Percentiles rank a stretch among this genome's conserved stretches.
phyloP scores from a whole-genome alignment of 2,797 vertebrate genomes.

The Zonotrichia albicollis region DNA sequence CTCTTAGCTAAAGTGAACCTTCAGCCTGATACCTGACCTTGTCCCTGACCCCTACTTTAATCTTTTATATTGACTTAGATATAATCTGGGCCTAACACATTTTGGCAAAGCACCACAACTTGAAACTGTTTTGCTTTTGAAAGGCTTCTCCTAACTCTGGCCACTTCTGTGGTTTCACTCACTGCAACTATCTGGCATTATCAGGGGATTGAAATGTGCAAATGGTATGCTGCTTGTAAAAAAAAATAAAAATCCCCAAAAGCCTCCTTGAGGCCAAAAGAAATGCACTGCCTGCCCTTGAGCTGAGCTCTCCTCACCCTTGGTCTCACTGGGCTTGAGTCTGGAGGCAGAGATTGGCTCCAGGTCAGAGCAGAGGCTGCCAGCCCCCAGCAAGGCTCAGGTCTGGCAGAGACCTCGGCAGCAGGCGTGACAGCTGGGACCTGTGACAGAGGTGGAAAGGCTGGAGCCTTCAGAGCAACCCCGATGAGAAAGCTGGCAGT shows the following conservation, averaged over 20 bases:
- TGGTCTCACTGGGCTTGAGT: neutral
- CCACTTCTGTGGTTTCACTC: neutral
- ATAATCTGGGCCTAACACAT: neutral
- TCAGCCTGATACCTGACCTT: neutral
- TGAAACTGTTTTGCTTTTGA: neutral
- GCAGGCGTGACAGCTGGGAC: neutral
- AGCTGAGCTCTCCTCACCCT: neutral
- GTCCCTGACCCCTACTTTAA: neutral
- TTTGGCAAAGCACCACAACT: conserved; percentile 18
- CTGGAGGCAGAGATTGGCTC: neutral
- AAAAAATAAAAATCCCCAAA: neutral
- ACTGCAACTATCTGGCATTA: neutral
- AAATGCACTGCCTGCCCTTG: neutral
- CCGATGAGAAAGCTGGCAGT: neutral
- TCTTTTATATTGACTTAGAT: neutral
- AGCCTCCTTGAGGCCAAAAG: neutral
- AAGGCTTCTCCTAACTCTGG: neutral
- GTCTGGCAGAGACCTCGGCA: neutral
- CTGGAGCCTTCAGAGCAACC: neutral
- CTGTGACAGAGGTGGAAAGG: neutral
- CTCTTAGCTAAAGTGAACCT: neutral
- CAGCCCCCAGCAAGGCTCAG: neutral
- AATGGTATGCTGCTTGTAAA: neutral
- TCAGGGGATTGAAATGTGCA: neutral
- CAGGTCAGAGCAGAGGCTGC: conserved; percentile 1